Percentiles rank a stretch among this genome's conserved stretches.
These are phyloP conservation scores for Machimus rusticus DNA, from an alignment of 2,888 invertebrate species.

Conservation along the genomic window DNA sequence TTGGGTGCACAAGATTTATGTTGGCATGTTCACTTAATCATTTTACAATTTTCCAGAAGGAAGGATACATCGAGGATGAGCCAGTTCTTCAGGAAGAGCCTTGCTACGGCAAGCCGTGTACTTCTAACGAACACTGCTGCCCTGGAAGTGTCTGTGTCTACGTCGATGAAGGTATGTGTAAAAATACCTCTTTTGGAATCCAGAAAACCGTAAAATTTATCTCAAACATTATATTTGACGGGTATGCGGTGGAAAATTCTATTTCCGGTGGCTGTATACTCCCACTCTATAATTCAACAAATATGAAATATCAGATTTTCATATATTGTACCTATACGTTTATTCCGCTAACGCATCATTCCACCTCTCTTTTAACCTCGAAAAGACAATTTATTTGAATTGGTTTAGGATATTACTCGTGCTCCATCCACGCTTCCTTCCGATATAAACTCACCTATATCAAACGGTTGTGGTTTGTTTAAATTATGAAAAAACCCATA, in stretches of 20 bases:
- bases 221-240: not conserved
- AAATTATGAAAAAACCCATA: not conserved
- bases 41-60: conserved; percentile 44
- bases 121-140: conserved; percentile 84
- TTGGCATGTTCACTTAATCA: not conserved
- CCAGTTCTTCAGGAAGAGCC: conserved; percentile 72
- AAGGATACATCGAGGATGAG: conserved; percentile 59
- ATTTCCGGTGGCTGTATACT: not conserved
- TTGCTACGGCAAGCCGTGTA: conserved; percentile 79
- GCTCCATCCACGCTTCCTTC: not conserved
- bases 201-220: not conserved
- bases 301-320: not conserved
- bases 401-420: not conserved
- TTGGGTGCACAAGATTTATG: not conserved
- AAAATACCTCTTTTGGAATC: not conserved
- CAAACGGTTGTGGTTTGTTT: not conserved
- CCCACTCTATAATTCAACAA: not conserved
- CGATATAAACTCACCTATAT: not conserved
- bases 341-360: not conserved
- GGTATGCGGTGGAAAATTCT: not conserved
- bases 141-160: conserved; percentile 76
- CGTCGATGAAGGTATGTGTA: conserved; percentile 67
- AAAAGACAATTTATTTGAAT: not conserved
- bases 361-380: not conserved
- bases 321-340: not conserved